Evolutionary conservation across 2,113 vertebrate genomes (phyloP).

Genomic region (Leptobrachium leishanense): DNA sequence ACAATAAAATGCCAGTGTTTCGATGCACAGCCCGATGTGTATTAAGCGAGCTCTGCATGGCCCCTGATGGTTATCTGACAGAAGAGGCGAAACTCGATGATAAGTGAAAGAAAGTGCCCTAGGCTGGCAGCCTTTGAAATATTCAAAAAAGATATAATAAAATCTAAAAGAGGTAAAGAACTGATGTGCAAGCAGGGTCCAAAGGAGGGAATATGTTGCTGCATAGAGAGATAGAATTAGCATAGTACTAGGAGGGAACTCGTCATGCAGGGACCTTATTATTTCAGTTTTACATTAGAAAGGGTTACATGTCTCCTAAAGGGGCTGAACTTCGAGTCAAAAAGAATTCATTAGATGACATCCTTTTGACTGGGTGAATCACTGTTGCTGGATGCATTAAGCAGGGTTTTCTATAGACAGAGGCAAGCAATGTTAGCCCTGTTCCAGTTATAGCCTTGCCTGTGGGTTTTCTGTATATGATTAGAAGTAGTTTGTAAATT

Average conservation of each 20-base stretch:
- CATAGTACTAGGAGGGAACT: conserved; percentile 12
- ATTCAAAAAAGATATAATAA: conserved; percentile 39
- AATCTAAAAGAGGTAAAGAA: conserved; percentile 35
- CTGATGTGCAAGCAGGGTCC: conserved; percentile 26
- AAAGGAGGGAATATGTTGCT: conserved; percentile 28
- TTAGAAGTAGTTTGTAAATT: no score
- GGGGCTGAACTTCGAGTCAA: conserved; percentile 39
- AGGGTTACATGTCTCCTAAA: conserved; percentile 37
- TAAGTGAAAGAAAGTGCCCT: conserved; percentile 24
- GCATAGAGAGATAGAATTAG: conserved; percentile 11
- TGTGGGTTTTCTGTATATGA: background rate
- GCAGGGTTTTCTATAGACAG: background rate
- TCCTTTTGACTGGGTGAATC: conserved; percentile 13
- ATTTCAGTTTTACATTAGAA: conserved; percentile 41
- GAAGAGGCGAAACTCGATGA: conserved; percentile 24
- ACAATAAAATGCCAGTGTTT: conserved; percentile 34
- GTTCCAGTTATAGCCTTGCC: background rate
- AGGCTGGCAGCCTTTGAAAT: conserved; percentile 44
- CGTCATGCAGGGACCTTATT: conserved; percentile 39
- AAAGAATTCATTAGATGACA: conserved; percentile 43
- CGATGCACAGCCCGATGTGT: conserved; percentile 11
- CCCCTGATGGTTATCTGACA: conserved; percentile 8
- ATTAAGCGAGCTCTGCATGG: conserved; percentile 15
- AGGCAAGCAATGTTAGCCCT: conserved; percentile 6
- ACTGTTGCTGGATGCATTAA: conserved; percentile 19